These are phyloP conservation scores for Archegozetes longisetosus DNA, from an alignment of 1,140 invertebrate species.

Conservation along the genomic window DNA sequence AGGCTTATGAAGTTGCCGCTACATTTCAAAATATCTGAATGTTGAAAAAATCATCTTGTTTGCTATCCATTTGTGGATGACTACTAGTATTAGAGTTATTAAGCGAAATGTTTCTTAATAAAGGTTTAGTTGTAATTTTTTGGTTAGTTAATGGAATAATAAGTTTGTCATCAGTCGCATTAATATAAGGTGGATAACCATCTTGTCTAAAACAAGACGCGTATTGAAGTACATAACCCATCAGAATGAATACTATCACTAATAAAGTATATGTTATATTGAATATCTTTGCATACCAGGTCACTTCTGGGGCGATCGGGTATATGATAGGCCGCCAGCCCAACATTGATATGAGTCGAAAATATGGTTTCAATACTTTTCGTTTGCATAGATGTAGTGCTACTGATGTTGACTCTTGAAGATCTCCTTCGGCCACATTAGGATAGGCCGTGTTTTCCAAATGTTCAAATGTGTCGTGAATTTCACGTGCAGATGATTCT, in stretches of 20 bases:
- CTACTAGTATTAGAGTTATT: too few relatives aligned
- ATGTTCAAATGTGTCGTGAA: not conserved
- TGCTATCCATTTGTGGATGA: not conserved
- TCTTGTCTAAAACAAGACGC: constrained; percentile 18
- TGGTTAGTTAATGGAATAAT: not conserved
- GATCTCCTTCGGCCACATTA: not conserved
- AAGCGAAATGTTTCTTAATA: too few relatives aligned
- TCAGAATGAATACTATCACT: constrained; percentile 11
- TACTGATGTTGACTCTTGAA: constrained; percentile 11
- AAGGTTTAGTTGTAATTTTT: not conserved
- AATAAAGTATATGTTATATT: constrained; percentile 12
- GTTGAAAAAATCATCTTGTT: too few relatives aligned
- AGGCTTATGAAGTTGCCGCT: constrained; percentile 1
- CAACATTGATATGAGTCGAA: constrained; percentile 12
- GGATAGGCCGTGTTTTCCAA: not conserved
- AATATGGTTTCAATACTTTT: constrained; percentile 15
- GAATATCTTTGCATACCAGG: constrained; percentile 1
- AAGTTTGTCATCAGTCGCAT: not conserved
- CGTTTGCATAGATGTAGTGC: constrained; percentile 17
- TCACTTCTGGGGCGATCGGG: not conserved
- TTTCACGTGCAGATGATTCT: not conserved
- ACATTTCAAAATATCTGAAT: too few relatives aligned
- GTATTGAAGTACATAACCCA: constrained; percentile 20
- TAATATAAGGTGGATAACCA: constrained; percentile 7
- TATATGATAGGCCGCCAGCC: constrained; percentile 20